These are phyloP conservation scores for Pollenia angustigena DNA, from an alignment of 2,888 invertebrate genomes.

Conservation along the genomic window DNA sequence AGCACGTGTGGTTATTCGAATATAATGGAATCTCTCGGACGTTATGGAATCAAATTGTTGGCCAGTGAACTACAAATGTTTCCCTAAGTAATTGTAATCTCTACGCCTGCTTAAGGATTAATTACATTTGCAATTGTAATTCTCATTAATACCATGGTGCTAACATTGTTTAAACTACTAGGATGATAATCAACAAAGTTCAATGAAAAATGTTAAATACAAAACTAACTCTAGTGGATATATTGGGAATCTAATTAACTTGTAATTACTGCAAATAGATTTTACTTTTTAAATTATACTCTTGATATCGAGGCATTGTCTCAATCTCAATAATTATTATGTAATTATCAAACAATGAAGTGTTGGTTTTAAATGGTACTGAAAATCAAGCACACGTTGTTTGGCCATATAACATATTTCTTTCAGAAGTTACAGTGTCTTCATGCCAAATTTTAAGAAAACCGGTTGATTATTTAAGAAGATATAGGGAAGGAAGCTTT, in stretches of 20 bases:
- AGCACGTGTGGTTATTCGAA: conserved; percentile 28
- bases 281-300: not conserved
- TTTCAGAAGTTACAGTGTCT: too few relatives aligned
- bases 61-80: conserved; percentile 21
- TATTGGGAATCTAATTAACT: conserved; percentile 5
- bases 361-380: too few relatives aligned
- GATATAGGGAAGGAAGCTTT: too few relatives aligned
- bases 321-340: too few relatives aligned
- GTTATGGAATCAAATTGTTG: conserved; percentile 47
- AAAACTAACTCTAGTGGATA: not conserved
- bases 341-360: too few relatives aligned
- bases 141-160: not conserved
- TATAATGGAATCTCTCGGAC: conserved; percentile 47
- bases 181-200: not conserved
- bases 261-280: not conserved
- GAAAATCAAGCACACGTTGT: too few relatives aligned
- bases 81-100: conserved; percentile 20
- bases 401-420: too few relatives aligned
- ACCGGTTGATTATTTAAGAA: too few relatives aligned
- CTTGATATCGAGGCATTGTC: too few relatives aligned
- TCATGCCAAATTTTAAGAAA: too few relatives aligned
- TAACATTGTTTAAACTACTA: not conserved
- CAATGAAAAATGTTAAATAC: not conserved
- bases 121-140: conserved; percentile 1
- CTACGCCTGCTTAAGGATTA: conserved; percentile 1